Conservation (phyloP, 2,888 invertebrate genomes). For the Drosophila infuscata region DNA sequence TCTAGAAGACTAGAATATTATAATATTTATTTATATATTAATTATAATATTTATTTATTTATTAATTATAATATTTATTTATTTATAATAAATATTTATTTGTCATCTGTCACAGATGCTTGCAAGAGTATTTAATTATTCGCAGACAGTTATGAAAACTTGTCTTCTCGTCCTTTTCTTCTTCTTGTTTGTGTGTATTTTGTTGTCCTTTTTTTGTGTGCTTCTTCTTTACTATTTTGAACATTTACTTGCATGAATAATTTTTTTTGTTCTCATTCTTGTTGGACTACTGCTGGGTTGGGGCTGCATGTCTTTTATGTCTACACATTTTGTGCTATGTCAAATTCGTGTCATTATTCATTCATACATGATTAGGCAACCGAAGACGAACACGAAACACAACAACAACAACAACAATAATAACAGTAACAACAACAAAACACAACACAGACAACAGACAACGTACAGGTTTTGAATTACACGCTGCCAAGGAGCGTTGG, state of each 20-base stretch:
- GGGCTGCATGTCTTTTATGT: slow-evolving; percentile 64
- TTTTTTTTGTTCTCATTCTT: slow-evolving; percentile 46
- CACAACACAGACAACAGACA: slow-evolving; percentile 39
- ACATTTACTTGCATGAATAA: slow-evolving; percentile 78
- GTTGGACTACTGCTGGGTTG: neutral
- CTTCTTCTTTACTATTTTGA: slow-evolving; percentile 40
- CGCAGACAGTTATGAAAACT: neutral
- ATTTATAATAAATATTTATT: neutral
- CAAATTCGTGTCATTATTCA: slow-evolving; percentile 82
- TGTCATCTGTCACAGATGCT: neutral
- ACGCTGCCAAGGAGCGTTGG: slow-evolving; percentile 43
- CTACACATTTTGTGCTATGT: slow-evolving; percentile 70
- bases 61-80: neutral
- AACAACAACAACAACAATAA: slow-evolving; percentile 21
- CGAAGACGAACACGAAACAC: slow-evolving; percentile 22
- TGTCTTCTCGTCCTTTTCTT: slow-evolving; percentile 5
- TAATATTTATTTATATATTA: neutral
- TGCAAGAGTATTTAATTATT: slow-evolving; percentile 9
- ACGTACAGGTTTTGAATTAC: slow-evolving; percentile 73
- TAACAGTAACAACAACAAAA: slow-evolving; percentile 26
- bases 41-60: neutral
- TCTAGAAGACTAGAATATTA: neutral
- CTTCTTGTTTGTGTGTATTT: slow-evolving; percentile 19
- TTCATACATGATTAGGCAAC: slow-evolving; percentile 80
- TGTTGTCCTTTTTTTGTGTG: slow-evolving; percentile 5